A percentile compares a stretch with the other conserved stretches of the same genome.
Evolutionary conservation across 2,888 invertebrate genomes (phyloP).

Genomic region (Cheilosia impressa): DNA sequence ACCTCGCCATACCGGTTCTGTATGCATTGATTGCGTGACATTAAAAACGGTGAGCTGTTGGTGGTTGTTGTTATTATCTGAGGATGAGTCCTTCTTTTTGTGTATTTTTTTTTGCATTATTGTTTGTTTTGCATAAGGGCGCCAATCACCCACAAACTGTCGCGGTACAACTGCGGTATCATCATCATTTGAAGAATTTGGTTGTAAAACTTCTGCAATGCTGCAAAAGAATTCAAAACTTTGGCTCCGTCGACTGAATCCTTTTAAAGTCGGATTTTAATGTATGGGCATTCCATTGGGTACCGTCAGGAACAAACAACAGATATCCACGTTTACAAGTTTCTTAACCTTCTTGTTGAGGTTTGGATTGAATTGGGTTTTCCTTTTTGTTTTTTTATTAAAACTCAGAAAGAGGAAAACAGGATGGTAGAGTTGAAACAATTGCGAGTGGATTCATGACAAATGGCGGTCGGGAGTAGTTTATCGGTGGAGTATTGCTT

Average conservation of each 20-base stretch:
- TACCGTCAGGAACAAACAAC: slow-evolving; percentile 32
- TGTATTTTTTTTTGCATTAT: slow-evolving; percentile 5
- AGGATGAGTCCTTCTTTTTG: slow-evolving; percentile 51
- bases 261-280: slow-evolving; percentile 26
- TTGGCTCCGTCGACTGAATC: slow-evolving; percentile 14
- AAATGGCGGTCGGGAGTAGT: slow-evolving; percentile 4
- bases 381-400: slow-evolving; percentile 10
- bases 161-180: slow-evolving; percentile 65
- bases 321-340: slow-evolving; percentile 44
- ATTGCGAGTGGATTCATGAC: slow-evolving; percentile 9
- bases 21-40: slow-evolving; percentile 71
- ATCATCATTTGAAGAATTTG: slow-evolving; percentile 73
- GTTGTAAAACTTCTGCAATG: slow-evolving; percentile 69
- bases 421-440: neutral
- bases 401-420: neutral
- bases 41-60: slow-evolving; percentile 32
- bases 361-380: slow-evolving; percentile 12
- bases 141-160: slow-evolving; percentile 61
- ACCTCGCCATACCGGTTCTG: slow-evolving; percentile 8
- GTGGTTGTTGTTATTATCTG: slow-evolving; percentile 32
- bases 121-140: slow-evolving; percentile 39
- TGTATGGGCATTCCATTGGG: slow-evolving; percentile 55
- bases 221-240: slow-evolving; percentile 64
- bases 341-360: slow-evolving; percentile 19
- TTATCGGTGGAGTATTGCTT: neutral